Percentiles rank a stretch among this genome's conserved stretches.
Conservation (phyloP, 2,888 invertebrate species). For the Actias luna region DNA sequence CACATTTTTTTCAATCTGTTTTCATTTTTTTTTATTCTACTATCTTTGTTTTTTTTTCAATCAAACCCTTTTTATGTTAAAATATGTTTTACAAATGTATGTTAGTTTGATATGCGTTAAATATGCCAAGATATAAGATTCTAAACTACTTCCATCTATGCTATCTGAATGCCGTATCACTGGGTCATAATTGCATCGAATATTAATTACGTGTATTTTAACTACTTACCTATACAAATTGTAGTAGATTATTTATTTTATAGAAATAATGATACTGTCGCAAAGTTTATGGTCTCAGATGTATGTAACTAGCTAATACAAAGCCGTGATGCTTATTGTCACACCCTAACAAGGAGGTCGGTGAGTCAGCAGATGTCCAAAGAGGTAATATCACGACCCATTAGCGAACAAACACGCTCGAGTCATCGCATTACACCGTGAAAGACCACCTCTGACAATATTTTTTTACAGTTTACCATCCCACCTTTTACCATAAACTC, state of each 20-base stretch:
- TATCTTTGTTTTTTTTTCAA: too few species aligned
- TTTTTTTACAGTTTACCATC: constrained; percentile 60
- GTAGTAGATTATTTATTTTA: too few species aligned
- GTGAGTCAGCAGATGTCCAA: constrained; percentile 64
- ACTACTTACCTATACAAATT: too few species aligned
- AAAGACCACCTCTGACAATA: constrained; percentile 68
- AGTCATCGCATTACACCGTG: constrained; percentile 70
- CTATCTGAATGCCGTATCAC: neutral
- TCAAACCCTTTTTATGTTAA: too few species aligned
- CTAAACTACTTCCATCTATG: neutral
- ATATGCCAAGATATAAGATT: too few species aligned
- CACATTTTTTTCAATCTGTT: too few species aligned
- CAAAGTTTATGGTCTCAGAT: neutral
- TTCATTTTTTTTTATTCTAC: too few species aligned
- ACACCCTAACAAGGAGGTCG: constrained; percentile 44
- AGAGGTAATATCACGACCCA: constrained; percentile 70
- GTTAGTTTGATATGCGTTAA: too few species aligned
- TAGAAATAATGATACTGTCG: too few species aligned
- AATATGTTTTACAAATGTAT: too few species aligned
- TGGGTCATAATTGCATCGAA: neutral
- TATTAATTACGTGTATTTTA: too few species aligned
- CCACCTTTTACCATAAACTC: constrained; percentile 36
- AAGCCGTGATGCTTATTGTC: constrained; percentile 11
- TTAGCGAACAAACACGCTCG: constrained; percentile 68
- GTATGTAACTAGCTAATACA: neutral